These are phyloP conservation scores for Camptogramma bilineatum DNA, from an alignment of 2,888 invertebrate species.

Conservation along the genomic window DNA sequence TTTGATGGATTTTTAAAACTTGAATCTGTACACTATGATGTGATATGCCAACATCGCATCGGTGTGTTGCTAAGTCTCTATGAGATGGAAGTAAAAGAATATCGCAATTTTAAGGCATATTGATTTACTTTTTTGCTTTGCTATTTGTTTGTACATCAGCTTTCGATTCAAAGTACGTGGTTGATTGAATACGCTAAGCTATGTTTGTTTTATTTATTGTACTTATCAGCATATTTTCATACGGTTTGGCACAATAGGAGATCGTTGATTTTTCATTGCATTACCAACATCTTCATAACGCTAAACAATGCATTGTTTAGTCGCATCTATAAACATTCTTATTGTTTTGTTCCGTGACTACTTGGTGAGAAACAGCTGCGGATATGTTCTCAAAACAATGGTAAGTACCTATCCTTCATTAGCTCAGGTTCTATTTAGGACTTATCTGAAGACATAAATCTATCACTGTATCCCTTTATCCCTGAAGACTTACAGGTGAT, in stretches of 20 bases:
- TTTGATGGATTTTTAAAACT: slow-evolving; percentile 5
- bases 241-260: slow-evolving; percentile 8
- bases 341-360: slow-evolving; percentile 45
- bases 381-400: slow-evolving; percentile 56
- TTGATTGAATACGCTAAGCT: neutral
- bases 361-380: slow-evolving; percentile 45
- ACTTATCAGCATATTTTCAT: slow-evolving; percentile 12
- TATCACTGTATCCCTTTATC: neutral
- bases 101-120: too few relatives aligned
- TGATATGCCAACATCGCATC: neutral
- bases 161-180: neutral
- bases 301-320: slow-evolving; percentile 52
- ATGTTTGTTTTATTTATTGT: neutral
- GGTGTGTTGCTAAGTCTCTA: neutral
- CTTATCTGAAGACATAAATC: neutral
- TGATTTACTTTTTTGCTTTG: neutral
- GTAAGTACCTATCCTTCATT: slow-evolving; percentile 27
- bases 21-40: slow-evolving; percentile 3
- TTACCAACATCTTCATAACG: slow-evolving; percentile 39
- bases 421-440: neutral
- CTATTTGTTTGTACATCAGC: neutral
- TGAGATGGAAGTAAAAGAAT: neutral
- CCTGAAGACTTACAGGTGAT: too few relatives aligned
- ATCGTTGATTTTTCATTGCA: slow-evolving; percentile 22
- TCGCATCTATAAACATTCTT: slow-evolving; percentile 41